phyloP scores from a whole-genome alignment of 2,113 vertebrate species.

The Theropithecus gelada region DNA sequence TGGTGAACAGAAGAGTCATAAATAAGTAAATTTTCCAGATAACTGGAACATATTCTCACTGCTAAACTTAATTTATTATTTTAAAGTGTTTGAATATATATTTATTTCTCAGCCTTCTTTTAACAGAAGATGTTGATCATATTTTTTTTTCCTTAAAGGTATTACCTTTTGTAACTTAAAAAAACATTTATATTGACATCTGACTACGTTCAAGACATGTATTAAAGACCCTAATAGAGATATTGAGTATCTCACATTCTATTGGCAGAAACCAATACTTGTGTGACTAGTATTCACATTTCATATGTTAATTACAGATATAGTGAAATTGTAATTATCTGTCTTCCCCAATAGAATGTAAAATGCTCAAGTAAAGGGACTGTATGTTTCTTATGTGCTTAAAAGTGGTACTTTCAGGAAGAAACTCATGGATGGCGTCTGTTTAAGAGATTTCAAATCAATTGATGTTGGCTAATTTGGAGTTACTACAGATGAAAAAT shows the following conservation, averaged over 20 bases:
- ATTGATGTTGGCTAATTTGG: background rate
- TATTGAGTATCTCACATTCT: background rate
- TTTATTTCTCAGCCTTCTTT: background rate
- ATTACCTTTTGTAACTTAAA: background rate
- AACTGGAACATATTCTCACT: background rate
- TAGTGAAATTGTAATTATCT: background rate
- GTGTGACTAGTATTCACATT: background rate
- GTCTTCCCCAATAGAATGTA: background rate
- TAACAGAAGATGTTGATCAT: background rate
- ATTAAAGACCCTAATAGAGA: background rate
- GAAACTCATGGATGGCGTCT: background rate
- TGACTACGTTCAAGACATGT: background rate
- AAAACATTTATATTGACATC: background rate
- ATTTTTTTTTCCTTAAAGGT: background rate
- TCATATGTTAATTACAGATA: background rate
- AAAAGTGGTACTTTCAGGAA: background rate
- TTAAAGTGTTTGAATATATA: background rate
- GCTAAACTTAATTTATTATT: background rate
- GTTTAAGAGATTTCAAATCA: background rate
- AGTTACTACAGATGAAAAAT: background rate
- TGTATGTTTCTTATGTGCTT: background rate
- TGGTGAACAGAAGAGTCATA: background rate
- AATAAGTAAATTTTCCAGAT: background rate
- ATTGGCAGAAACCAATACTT: background rate
- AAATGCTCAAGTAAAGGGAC: background rate